Base-by-base conservation (phyloP, 2,113 vertebrate genomes). In the Ondatra zibethicus region DNA sequence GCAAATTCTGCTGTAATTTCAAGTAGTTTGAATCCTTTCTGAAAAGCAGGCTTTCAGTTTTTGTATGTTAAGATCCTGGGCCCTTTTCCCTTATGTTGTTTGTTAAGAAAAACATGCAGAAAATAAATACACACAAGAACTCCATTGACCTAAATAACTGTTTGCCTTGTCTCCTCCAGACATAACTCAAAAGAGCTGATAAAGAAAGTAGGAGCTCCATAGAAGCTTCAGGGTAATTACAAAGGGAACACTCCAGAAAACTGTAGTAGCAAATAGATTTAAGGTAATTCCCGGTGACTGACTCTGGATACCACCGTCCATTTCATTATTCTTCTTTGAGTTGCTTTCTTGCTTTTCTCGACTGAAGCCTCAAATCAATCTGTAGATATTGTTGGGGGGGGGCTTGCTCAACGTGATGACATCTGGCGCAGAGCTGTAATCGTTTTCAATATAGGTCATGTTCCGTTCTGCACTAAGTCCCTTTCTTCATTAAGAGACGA, bases 271-370 rank as follows among this genome's bases (percentile, higher is more conserved):
- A 97, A 98, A 98, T 94, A 92, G 96, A 90, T 98, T 98, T 88
- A 98, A 99, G 97, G 98, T 98, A 98, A 98, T 98, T 98, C 95
- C 94, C 93, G 70, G 92, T 90, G 93, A 98, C 96, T 92, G 97
- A 87, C 81, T 97, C 68, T 52, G 95, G 95, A 95, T 33, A 72
- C 93, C 19, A 96, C 95, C 61, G 94, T 76, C 88, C 27, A 87
- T 98, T 98, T 97, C 89, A 97, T 94, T 97, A 96, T 92, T 94
- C 92, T 96, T 97, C 97, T 98, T 98, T 96, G 97, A 98, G 98
- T 96, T 97, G 96, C 93, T 97, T 97, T 98, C 96, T 97, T 94
- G 78, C 72, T 92, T 93, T 75, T 98, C 92, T 39, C 95, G 94
- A 82, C 70, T 92, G 84, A 77, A 89, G 52, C 61, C 75, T 90